Base-by-base conservation (phyloP, 2,113 vertebrate genomes). In the Collichthys lucidus region DNA sequence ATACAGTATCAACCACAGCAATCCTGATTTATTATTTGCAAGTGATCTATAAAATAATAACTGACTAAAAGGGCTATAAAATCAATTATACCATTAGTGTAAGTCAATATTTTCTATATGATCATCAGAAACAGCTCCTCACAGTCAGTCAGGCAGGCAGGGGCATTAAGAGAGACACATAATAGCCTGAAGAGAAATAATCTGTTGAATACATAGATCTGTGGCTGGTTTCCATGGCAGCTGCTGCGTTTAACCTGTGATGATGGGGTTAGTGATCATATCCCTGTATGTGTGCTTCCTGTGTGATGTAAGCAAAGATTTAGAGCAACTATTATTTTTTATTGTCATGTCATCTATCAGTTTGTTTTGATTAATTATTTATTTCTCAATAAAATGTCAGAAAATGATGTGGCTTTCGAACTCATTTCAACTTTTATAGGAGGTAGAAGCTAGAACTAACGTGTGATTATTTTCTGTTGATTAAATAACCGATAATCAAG, bases 221-320 rank as follows among this genome's bases (percentile, higher is more conserved):
- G 47, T 19, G 63, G 66, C 78, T 77, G 24, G 86, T 91, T 91
- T 70, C 76, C 71, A 85, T 86, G 75, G 82, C 66, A 90, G 70
- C 88, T 47, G 71, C 64, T 68, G 40, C 3, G 72, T 83, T 84
- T 35, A 80, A 69, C 42, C n/a, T 46, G 22, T 5, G n/a, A 14
- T 3, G 19, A 56, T 2, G 2, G 22, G 20, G 24, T 31, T 22
- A 62, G 22, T 71, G 44, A 46, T 59, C 31, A 15, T 62, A 35
- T 44, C 44, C 17, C 17, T 66, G n/a, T 14, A 17, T 20, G 2
- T 60, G 19, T n/a, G 35, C 35, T 9, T 7, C 35, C 35, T 8
- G 35, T 8, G 26, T 11, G 1, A 35, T 35, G 29, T 15, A 26
- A 11, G 10, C 2, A 50, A 12, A 67, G 29, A 53, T 31, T 20